Percentiles rank a stretch among this genome's conserved stretches.
phyloP scores from a whole-genome alignment of 2,888 invertebrate genomes.

The Amaurobius ferox region DNA sequence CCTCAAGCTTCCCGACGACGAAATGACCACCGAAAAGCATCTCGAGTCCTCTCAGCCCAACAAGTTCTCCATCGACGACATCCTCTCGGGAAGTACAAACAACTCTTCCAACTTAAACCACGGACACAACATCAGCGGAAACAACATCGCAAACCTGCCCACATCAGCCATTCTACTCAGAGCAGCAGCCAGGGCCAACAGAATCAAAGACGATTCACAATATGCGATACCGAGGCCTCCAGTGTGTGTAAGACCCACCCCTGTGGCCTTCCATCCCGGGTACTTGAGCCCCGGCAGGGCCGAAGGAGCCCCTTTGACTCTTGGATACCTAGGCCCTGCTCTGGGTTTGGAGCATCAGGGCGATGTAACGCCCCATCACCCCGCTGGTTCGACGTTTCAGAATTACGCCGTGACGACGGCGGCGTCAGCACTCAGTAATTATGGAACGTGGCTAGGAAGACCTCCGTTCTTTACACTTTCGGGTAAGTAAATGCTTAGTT shows the following conservation, averaged over 20 bases:
- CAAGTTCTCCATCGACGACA: constrained; percentile 71
- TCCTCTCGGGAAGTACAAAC: constrained; percentile 41
- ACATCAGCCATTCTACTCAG: constrained; percentile 59
- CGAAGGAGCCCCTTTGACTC: constrained; percentile 30
- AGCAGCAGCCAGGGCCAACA: constrained; percentile 56
- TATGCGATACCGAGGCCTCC: constrained; percentile 29
- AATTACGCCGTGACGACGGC: constrained; percentile 56
- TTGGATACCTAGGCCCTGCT: constrained; percentile 58
- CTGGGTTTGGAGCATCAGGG: constrained; percentile 43
- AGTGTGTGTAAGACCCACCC: constrained; percentile 59
- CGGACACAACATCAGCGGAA: neutral
- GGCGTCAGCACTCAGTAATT: constrained; percentile 52
- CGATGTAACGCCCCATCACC: constrained; percentile 36
- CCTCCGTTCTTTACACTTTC: constrained; percentile 69
- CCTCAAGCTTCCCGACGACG: constrained; percentile 56
- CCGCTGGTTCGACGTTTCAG: constrained; percentile 43
- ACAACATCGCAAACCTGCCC: constrained; percentile 27
- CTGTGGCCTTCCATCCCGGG: constrained; percentile 58
- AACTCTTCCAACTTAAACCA: neutral
- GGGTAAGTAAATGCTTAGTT: constrained; percentile 34
- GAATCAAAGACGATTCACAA: constrained; percentile 35
- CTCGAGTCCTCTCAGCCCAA: constrained; percentile 40
- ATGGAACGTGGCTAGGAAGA: constrained; percentile 64
- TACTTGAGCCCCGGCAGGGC: constrained; percentile 38
- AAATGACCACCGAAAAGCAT: constrained; percentile 46